Evolutionary conservation across 2,888 invertebrate genomes (phyloP), one percentile per base, ranked within the genome.

Genomic region (Phortica magna): DNA sequence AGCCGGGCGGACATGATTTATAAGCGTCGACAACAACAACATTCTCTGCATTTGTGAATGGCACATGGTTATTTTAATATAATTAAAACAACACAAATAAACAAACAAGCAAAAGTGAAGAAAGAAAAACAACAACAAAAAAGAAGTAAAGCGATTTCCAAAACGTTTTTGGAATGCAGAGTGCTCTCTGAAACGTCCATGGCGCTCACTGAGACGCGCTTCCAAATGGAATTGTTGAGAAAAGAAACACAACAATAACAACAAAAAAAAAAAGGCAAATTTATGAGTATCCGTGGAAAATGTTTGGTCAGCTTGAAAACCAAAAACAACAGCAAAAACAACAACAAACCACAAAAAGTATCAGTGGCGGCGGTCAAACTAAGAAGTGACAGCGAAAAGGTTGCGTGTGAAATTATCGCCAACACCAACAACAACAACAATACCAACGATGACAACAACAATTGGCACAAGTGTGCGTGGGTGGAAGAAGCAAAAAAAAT

Each of bases 281-380:
- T 81, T 80, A 83, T 88, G 84, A 82, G 84, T 81, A 87, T 82
- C 81, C 81, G 84, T 83, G 83, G 84, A 81, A 88, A 87, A 83
- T 77, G 83, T 48, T 48, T 14, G 48, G 48, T 48, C 48, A 48
- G 79, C 77, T 79, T 78, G 73, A 74, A 77, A 72, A 76, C 75
- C 76, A 78, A 79, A 76, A 81, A 77, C 17, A 31, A 31, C 2
- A 48, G 53, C 53, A 75, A n/a, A 67, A 12, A 53, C 19, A 74
- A 19, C 14, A 53, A 31, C 2, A 31, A 31, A 31, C 31, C 2
- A 31, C n/a, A n/a, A n/a, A n/a, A n/a, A n/a, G n/a, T n/a, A n/a
- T n/a, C n/a, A n/a, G n/a, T n/a, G n/a, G n/a, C n/a, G n/a, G n/a
- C 31, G 31, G 31, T 31, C 31, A 31, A 31, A 31, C 31, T 31